Evolutionary conservation across 2,797 vertebrate genomes (phyloP).

Genomic region (Myotis vivesi): DNA sequence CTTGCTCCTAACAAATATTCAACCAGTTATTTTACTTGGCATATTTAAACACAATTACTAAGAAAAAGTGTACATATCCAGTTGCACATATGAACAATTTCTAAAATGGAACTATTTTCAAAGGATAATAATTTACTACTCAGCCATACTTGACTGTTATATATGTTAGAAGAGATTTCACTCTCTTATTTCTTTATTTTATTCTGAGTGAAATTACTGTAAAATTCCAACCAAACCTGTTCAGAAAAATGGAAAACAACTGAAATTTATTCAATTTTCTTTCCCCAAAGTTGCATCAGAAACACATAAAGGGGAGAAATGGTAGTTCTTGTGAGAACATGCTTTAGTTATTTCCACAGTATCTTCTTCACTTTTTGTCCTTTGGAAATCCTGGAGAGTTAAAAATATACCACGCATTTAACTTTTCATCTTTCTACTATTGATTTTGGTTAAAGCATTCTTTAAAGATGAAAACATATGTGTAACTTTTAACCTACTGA

Average conservation of each 20-base stretch:
- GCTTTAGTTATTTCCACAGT: neutral
- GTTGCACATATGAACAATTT: neutral
- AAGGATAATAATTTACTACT: neutral
- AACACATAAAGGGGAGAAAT: neutral
- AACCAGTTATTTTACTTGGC: neutral
- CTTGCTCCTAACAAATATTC: neutral
- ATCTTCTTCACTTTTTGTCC: neutral
- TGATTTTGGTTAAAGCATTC: neutral
- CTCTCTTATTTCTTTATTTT: slow-evolving; percentile 8
- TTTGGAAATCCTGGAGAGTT: neutral
- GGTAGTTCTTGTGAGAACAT: neutral
- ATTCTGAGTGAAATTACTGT: neutral
- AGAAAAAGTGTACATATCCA: neutral
- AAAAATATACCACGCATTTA: neutral
- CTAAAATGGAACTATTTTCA: neutral
- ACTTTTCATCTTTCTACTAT: neutral
- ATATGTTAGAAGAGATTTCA: neutral
- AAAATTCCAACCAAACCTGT: neutral
- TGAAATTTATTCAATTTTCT: neutral
- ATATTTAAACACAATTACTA: neutral
- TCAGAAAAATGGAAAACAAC: neutral
- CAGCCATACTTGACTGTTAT: neutral
- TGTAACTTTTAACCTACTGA: neutral
- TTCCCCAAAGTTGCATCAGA: neutral
- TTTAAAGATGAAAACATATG: neutral